Conservation (phyloP, 2,113 vertebrate species). For the Myiozetetes cayanensis region DNA sequence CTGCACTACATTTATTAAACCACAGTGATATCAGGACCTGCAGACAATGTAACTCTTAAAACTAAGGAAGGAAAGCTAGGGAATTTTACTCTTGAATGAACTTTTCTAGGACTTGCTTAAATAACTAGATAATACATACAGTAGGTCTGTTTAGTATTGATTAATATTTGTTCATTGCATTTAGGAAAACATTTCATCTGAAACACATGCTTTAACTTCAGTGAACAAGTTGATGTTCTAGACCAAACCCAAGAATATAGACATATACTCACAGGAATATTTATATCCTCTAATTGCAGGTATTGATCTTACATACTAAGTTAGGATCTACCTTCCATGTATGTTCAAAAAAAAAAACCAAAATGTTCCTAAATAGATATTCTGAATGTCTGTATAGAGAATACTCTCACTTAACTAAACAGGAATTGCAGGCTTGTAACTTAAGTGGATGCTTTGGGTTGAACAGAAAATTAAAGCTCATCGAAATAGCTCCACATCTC, state of each 20-base stretch:
- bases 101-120: neutral
- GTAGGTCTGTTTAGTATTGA: neutral
- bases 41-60: neutral
- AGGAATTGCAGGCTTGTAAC: neutral
- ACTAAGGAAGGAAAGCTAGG: neutral
- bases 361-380: neutral
- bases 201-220: neutral
- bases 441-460: neutral
- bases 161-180: neutral
- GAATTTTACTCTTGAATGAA: neutral
- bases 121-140: neutral
- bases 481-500: neutral
- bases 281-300: neutral
- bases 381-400: neutral
- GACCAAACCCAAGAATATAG: neutral
- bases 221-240: neutral
- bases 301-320: neutral
- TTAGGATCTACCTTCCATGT: neutral
- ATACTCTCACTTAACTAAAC: neutral
- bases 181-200: neutral
- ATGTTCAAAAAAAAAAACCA: neutral
- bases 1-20: neutral
- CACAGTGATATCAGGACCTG: neutral
- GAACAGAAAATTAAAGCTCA: neutral
- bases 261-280: neutral